Base-by-base conservation (phyloP, 2,888 invertebrate species). In the Diploptera punctata region DNA sequence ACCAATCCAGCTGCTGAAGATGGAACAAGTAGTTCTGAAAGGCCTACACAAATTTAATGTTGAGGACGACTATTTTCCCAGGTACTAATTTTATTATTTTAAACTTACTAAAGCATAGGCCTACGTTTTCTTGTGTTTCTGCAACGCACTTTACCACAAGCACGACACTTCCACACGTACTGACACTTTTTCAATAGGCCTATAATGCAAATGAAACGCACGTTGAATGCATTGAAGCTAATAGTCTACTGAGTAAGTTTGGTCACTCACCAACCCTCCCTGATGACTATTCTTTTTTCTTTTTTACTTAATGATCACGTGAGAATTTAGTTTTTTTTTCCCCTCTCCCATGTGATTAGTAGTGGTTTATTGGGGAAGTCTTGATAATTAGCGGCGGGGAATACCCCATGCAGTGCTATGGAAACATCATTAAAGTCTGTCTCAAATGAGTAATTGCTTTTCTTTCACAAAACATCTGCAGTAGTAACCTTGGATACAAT, bases 401-500 rank as follows among this genome's bases (percentile, higher is more conserved):
- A 52, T 19, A 52, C 52, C 52, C 24, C 52, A 52, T 52, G 52
- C 24, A 24, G 52, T 21, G 21, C 24, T 3, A 24, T 24, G 52
- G n/a, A 13, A 52, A 24, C 52, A 52, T 52, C 52, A 52, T 52
- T 52, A 52, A 21, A 49, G 19, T 21, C 18, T 21, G 24, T 52
- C 21, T 47, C 18, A 19, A n/a, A 13, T 24, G 52, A 52, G 24
- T 52, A 3, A 52, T 52, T 52, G 24, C 24, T 52, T 52, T 52
- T 52, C 52, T 52, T 52, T 24, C 52, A 52, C 47, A 18, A 47
- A 10, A n/a, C n/a, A n/a, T 18, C 18, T 47, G 18, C 13, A n/a
- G n/a, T n/a, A n/a, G 52, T 52, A 52, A 52, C 52, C 52, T 52
- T 52, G 52, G 52, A 24, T 52, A 52, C 52, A 9, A 52, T 52